Conservation (phyloP, 2,113 vertebrate species). For the Dryoscopus gambensis region DNA sequence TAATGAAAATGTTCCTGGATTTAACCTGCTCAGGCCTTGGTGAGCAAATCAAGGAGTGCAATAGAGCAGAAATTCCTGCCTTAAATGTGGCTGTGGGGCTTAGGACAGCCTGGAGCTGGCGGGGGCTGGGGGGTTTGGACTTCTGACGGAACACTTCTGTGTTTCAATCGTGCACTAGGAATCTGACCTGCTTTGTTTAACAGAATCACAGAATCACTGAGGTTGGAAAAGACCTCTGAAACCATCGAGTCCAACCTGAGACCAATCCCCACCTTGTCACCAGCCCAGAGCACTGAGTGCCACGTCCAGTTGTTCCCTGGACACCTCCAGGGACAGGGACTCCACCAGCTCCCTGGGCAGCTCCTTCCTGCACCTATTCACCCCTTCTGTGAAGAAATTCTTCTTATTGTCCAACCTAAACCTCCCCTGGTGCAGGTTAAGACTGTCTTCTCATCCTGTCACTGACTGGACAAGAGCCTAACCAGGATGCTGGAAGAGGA, state of each 20-base stretch:
- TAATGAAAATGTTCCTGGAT: neutral
- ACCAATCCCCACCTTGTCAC: accelerated
- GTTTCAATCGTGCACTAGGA: neutral
- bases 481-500: neutral
- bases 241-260: neutral
- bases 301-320: neutral
- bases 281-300: neutral
- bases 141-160: neutral
- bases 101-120: neutral
- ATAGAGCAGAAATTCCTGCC: neutral
- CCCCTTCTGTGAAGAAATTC: neutral
- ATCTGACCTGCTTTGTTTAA: neutral
- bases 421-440: neutral
- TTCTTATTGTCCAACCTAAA: neutral
- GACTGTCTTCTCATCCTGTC: neutral
- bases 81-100: accelerated
- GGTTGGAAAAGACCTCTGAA: neutral
- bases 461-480: neutral
- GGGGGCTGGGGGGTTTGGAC: neutral
- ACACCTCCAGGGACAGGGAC: too few relatives aligned
- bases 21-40: neutral
- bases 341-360: neutral
- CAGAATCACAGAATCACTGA: neutral
- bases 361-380: neutral
- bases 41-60: neutral